Base-by-base conservation (phyloP, 2,113 vertebrate genomes). In the Ranitomeya imitator region DNA sequence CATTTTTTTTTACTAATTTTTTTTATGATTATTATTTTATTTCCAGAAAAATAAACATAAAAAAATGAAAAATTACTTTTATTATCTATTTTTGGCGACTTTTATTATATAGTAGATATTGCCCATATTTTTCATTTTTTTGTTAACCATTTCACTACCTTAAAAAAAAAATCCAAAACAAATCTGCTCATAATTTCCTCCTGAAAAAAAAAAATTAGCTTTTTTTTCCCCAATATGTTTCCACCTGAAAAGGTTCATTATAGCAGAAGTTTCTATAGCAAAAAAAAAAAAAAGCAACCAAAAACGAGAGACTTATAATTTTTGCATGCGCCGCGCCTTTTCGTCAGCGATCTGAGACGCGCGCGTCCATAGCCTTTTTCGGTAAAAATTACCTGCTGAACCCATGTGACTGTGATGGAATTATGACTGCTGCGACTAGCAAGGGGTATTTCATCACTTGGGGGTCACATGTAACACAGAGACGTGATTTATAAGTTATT, bases 401-500 rank as follows among this genome's bases (percentile, higher is more conserved):
- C 51, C 60, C 80, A 63, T 21, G 83, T 84, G 80, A 78, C 67
- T 76, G 26, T 45, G 11, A 26, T 54, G 78, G 87, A 88, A 91
- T 91, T 91, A 89, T 92, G 90, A 85, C 86, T 71, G 90, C 76
- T 83, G 73, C 71, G 90, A 91, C 91, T 91, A 91, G 86, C 89
- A 86, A 90, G 59, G n/a, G 7, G 88, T 91, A 91, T 83, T 92
- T 91, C 92, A 79, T 67, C 89, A 86, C 81, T 80, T 82, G 81
- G 86, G 37, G 90, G 90, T 92, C 91, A 92, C 84, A 78, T 76
- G 90, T 90, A 85, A 90, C 61, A 82, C 89, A 90, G 90, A 92
- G 19, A 85, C 91, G 90, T 92, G 83, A 90, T 90, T 76, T 84
- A 78, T 79, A 83, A 51, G 16, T 86, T 90, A 85, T 88, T 90